Evolutionary conservation across 2,888 invertebrate species (phyloP).

Genomic region (Drosophila leonis): DNA sequence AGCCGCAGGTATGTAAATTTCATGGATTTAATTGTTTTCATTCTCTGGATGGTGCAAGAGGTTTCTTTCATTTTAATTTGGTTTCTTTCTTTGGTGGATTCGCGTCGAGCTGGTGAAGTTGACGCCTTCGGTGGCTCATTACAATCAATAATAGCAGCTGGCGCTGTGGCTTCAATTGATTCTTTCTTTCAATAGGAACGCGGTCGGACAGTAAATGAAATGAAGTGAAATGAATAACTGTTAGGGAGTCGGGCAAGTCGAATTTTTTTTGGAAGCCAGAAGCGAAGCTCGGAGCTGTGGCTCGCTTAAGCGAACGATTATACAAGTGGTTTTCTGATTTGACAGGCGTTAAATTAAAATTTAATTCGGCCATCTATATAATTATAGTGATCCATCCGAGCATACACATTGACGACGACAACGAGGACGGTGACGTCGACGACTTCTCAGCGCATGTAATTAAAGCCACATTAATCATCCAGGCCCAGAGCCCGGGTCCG

Average conservation of each 20-base stretch:
- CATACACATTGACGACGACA: slow-evolving; percentile 76
- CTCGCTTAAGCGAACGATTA: slow-evolving; percentile 76
- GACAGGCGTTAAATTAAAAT: slow-evolving; percentile 83
- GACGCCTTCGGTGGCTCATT: slow-evolving; percentile 82
- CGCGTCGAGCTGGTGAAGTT: slow-evolving; percentile 53
- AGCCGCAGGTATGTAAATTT: slow-evolving; percentile 77
- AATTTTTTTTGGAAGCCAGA: background rate
- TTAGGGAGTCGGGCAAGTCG: slow-evolving; percentile 22
- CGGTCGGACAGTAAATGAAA: slow-evolving; percentile 55
- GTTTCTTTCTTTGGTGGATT: slow-evolving; percentile 42
- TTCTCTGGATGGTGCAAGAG: slow-evolving; percentile 27
- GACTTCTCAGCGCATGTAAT: slow-evolving; percentile 82
- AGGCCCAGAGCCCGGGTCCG: slow-evolving; percentile 14
- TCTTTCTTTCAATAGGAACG: slow-evolving; percentile 52
- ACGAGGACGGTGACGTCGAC: slow-evolving; percentile 51
- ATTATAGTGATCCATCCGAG: slow-evolving; percentile 82
- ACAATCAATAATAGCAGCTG: slow-evolving; percentile 74
- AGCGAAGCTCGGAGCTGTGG: slow-evolving; percentile 7
- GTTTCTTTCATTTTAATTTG: slow-evolving; percentile 26
- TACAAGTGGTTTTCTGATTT: slow-evolving; percentile 82
- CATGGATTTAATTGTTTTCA: slow-evolving; percentile 75
- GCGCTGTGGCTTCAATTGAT: slow-evolving; percentile 68
- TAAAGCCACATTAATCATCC: slow-evolving; percentile 84
- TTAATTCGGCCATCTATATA: slow-evolving; percentile 82
- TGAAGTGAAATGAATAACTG: slow-evolving; percentile 61